Conservation (phyloP, 2,113 vertebrate species). For the Pristiophorus japonicus region DNA sequence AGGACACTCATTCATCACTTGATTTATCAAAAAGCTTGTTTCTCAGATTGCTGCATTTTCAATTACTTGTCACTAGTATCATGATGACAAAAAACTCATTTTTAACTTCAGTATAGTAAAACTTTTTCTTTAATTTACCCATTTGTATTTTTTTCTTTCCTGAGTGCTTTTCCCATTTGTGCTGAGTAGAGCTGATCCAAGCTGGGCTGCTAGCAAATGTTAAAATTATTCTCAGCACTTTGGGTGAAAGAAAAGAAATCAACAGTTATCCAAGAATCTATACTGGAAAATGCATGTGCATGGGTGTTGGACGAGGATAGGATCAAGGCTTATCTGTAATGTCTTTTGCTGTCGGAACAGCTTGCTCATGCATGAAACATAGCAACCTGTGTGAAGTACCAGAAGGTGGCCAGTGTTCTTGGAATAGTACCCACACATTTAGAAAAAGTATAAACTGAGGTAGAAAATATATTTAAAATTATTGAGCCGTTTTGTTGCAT, state of each 20-base stretch:
- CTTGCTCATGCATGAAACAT: not conserved
- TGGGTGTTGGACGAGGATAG: not conserved
- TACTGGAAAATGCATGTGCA: not conserved
- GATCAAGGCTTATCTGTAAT: not conserved
- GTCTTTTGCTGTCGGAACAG: not conserved
- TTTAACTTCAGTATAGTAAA: too few species aligned
- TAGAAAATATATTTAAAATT: not conserved
- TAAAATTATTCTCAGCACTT: not conserved
- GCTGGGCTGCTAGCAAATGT: not conserved
- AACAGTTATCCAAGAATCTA: not conserved
- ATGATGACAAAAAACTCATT: not conserved
- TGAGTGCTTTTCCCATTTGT: not conserved
- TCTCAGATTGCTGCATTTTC: not conserved
- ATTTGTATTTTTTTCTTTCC: not conserved
- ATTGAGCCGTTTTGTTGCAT: not conserved
- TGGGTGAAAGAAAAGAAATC: not conserved
- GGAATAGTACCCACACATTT: not conserved
- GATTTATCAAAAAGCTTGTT: too few species aligned
- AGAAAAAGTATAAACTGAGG: not conserved
- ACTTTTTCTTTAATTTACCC: too few species aligned
- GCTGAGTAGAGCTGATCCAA: too few species aligned
- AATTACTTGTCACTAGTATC: not conserved
- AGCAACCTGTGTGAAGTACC: not conserved
- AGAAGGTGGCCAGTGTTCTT: not conserved
- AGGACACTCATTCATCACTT: too few species aligned